Evolutionary conservation across 2,113 vertebrate species (phyloP).

Genomic region (Lates calcarifer): DNA sequence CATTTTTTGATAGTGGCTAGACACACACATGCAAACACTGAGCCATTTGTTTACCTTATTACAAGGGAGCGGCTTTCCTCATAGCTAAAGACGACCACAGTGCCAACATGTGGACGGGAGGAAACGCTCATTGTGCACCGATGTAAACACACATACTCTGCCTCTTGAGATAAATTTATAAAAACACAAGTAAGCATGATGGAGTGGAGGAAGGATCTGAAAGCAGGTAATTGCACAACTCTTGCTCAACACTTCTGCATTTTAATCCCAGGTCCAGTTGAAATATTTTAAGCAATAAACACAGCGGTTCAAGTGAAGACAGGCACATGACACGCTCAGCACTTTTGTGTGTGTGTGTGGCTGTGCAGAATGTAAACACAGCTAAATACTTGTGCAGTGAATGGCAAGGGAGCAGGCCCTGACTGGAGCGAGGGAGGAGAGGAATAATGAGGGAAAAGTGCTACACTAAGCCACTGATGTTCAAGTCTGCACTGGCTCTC

Average conservation of each 20-base stretch:
- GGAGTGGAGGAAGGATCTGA: background rate
- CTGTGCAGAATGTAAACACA: conserved; percentile 63
- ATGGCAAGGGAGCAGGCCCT: conserved; percentile 50
- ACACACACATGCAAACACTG: conserved; percentile 37
- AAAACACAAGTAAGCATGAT: conserved; percentile 5
- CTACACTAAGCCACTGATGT: conserved; percentile 39
- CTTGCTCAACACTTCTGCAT: conserved; percentile 46
- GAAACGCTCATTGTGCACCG: conserved; percentile 44
- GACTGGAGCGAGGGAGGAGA: conserved; percentile 48
- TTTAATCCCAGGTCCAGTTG: conserved; percentile 23
- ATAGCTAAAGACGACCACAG: background rate
- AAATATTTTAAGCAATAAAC: conserved; percentile 27
- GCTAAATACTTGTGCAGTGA: conserved; percentile 37
- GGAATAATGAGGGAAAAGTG: conserved; percentile 50
- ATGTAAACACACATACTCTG: conserved; percentile 44
- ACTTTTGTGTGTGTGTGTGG: conserved; percentile 40
- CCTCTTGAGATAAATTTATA: background rate
- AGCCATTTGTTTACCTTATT: conserved; percentile 57
- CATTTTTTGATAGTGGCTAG: background rate
- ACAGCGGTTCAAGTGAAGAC: conserved; percentile 25
- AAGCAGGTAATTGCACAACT: conserved; percentile 52
- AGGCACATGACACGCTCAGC: conserved; percentile 9
- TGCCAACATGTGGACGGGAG: conserved; percentile 40
- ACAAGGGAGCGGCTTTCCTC: conserved; percentile 50
- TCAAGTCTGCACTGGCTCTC: conserved; percentile 80